A percentile compares a stretch with the other conserved stretches of the same genome.
Evolutionary conservation across 2,113 vertebrate species (phyloP).

Genomic region (Spermophilus dauricus): DNA sequence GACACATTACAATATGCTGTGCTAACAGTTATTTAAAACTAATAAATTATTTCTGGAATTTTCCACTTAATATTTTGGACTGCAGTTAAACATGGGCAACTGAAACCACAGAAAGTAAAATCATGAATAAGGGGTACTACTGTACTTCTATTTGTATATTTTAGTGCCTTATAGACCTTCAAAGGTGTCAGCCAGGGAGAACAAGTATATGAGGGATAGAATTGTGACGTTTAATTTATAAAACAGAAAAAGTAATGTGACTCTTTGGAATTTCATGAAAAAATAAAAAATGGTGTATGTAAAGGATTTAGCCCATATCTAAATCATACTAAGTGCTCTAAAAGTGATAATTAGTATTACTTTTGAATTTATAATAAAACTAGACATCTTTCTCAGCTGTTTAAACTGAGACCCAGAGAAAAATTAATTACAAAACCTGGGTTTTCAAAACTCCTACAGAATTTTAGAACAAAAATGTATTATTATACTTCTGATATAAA

Average conservation of each 20-base stretch:
- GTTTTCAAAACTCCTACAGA: slow-evolving; percentile 51
- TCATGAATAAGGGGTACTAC: not conserved
- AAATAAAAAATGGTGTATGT: not conserved
- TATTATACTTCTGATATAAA: slow-evolving; percentile 8
- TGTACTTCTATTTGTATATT: not conserved
- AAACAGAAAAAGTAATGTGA: slow-evolving; percentile 20
- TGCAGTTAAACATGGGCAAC: not conserved
- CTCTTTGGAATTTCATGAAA: slow-evolving; percentile 43
- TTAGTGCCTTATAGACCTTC: not conserved
- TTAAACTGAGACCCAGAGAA: slow-evolving; percentile 27
- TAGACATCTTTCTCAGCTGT: slow-evolving; percentile 53
- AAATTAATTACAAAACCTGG: slow-evolving; percentile 22
- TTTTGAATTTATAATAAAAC: slow-evolving; percentile 55
- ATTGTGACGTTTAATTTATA: slow-evolving; percentile 7
- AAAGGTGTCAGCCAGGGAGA: not conserved
- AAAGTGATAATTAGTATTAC: slow-evolving; percentile 15
- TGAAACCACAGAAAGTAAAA: not conserved
- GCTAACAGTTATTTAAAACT: not conserved
- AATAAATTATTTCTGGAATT: not conserved
- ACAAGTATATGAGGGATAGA: not conserved
- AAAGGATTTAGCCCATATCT: not conserved
- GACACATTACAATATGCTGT: not conserved
- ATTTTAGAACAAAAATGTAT: slow-evolving; percentile 36
- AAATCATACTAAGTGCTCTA: not conserved
- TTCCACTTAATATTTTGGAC: not conserved